Conservation (phyloP, 2,888 invertebrate genomes). For the Sphecodes monilicornis region DNA sequence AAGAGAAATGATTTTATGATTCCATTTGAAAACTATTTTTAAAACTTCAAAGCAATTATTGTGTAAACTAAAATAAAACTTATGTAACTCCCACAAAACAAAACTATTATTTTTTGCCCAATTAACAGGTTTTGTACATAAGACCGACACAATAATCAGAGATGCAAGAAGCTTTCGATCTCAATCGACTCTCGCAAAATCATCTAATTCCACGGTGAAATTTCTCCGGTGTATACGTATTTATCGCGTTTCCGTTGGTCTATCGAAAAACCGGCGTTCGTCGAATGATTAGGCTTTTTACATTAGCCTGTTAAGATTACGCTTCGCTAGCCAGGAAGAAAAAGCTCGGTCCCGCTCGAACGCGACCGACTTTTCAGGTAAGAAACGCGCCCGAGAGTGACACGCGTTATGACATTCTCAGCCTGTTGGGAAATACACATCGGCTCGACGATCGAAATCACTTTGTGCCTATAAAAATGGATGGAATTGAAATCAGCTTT, state of each 20-base stretch:
- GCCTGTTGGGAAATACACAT: conserved; percentile 51
- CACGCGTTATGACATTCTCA: conserved; percentile 63
- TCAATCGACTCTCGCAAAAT: conserved; percentile 27
- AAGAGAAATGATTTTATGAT: no score
- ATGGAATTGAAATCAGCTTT: conserved; percentile 49
- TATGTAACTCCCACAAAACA: no score
- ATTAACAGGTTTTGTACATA: no score
- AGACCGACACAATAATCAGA: background rate
- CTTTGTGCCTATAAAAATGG: conserved; percentile 46
- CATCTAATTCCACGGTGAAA: conserved; percentile 30
- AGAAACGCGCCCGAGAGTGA: conserved; percentile 47
- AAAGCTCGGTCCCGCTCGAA: conserved; percentile 52
- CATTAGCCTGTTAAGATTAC: conserved; percentile 62
- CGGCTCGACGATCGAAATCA: conserved; percentile 52
- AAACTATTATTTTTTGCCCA: no score
- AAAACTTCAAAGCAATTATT: no score
- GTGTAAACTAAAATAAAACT: no score
- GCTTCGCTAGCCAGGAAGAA: conserved; percentile 42
- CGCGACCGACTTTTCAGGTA: conserved; percentile 44
- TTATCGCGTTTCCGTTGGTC: background rate
- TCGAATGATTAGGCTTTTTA: conserved; percentile 58
- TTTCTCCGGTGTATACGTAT: conserved; percentile 2
- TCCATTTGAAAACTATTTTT: no score
- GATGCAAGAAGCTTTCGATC: conserved; percentile 13
- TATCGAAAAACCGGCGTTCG: conserved; percentile 30